A percentile compares a stretch with the other conserved stretches of the same genome.
Evolutionary conservation across 2,113 vertebrate genomes (phyloP).

Genomic region (Triplophysa dalaica): DNA sequence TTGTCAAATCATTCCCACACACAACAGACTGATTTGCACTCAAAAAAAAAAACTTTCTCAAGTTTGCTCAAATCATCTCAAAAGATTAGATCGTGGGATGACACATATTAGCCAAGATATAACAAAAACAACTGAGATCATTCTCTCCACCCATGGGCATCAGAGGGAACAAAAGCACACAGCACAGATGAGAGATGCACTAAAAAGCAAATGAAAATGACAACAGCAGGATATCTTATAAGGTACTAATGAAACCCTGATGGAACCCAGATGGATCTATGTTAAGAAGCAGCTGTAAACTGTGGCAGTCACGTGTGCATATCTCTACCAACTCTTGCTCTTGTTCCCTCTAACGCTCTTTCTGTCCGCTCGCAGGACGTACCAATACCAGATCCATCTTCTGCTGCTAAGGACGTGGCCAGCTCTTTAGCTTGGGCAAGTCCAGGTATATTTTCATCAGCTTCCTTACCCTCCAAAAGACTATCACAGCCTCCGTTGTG

Average conservation of each 20-base stretch:
- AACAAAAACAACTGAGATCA: conserved; percentile 30
- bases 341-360: conserved; percentile 32
- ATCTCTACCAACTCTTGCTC: conserved; percentile 61
- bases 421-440: conserved; percentile 95
- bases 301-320: background rate
- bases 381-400: conserved; percentile 87
- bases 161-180: conserved; percentile 59
- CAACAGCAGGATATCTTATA: background rate
- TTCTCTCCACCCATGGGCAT: conserved; percentile 47
- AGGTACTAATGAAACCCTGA: background rate
- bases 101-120: background rate
- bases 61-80: conserved; percentile 5
- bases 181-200: conserved; percentile 59
- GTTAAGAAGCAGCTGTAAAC: background rate
- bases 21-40: background rate
- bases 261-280: background rate
- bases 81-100: background rate
- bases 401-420: conserved; percentile 88
- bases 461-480: conserved; percentile 76
- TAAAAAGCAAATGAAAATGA: conserved; percentile 11
- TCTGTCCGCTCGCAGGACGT: conserved; percentile 55
- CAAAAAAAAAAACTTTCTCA: background rate
- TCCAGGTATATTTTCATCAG: conserved; percentile 81
- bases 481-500: conserved; percentile 74
- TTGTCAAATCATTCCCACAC: conserved; percentile 5